phyloP scores from a whole-genome alignment of 2,888 invertebrate genomes.

The Idaea straminata region DNA sequence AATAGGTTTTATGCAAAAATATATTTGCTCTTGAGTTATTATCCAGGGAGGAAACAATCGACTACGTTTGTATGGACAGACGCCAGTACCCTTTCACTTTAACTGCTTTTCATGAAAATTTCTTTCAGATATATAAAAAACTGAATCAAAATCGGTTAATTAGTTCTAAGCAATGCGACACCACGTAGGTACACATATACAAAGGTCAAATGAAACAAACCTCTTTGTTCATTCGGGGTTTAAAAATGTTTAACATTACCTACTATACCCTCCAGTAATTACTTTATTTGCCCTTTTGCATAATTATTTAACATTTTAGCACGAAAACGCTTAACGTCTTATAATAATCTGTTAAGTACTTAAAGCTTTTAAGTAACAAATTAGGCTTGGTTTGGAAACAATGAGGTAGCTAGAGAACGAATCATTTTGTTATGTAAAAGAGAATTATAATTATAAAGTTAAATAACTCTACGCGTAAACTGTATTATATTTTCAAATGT shows the following conservation, averaged over 20 bases:
- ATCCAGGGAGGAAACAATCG: too few relatives aligned
- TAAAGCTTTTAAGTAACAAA: neutral
- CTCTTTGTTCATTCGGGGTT: too few relatives aligned
- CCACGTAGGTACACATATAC: too few relatives aligned
- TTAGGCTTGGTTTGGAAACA: neutral
- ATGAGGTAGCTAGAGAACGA: neutral
- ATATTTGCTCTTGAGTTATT: too few relatives aligned
- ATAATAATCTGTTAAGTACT: neutral
- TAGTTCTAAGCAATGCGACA: too few relatives aligned
- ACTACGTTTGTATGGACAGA: too few relatives aligned
- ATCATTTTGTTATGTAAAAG: neutral
- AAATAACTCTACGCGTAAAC: neutral
- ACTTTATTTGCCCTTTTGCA: neutral
- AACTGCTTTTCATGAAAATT: too few relatives aligned
- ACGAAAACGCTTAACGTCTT: neutral
- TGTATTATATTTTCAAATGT: neutral
- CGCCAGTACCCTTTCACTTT: too few relatives aligned
- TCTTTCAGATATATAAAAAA: too few relatives aligned
- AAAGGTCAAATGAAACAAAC: too few relatives aligned
- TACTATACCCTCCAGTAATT: neutral
- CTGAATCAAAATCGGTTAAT: too few relatives aligned
- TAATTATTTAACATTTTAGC: neutral
- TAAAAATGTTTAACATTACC: neutral
- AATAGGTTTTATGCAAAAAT: too few relatives aligned
- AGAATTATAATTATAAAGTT: neutral